Conservation (phyloP, 2,888 invertebrate species). For the Zaprionus lineosus region DNA sequence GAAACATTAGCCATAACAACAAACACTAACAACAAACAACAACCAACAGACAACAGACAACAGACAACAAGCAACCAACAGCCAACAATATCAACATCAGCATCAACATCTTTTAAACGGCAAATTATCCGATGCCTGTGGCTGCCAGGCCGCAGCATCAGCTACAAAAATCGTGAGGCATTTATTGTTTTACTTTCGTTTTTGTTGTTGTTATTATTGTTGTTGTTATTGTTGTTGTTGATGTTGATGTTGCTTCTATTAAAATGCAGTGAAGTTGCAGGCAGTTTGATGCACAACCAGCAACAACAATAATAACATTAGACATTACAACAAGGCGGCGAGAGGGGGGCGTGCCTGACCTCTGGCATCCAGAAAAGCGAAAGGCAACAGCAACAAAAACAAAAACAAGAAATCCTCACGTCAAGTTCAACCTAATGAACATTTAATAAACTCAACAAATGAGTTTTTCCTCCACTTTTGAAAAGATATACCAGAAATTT, state of each 20-base stretch:
- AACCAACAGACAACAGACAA: too few species aligned
- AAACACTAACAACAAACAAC: conserved; percentile 12
- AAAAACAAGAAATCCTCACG: too few species aligned
- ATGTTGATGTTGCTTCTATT: conserved; percentile 29
- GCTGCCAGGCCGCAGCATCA: conserved; percentile 17
- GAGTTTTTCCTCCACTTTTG: too few species aligned
- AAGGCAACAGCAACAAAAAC: conserved; percentile 47
- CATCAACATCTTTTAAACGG: conserved; percentile 41
- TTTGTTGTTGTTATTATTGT: conserved; percentile 19
- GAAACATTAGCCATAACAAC: conserved; percentile 67
- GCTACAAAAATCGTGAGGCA: conserved; percentile 51
- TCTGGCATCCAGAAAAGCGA: conserved; percentile 62
- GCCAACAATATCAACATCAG: conserved; percentile 26
- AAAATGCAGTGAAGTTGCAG: conserved; percentile 43
- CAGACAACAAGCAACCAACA: too few species aligned
- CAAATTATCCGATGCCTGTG: conserved; percentile 51
- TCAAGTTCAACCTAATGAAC: conserved; percentile 49
- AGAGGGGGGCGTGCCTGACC: conserved; percentile 51
- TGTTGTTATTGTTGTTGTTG: conserved; percentile 27
- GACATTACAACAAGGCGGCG: conserved; percentile 6
- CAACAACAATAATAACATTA: too few species aligned
- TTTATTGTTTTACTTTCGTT: conserved; percentile 42
- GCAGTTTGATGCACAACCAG: conserved; percentile 58
- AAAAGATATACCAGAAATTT: too few species aligned
- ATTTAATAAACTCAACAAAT: conserved; percentile 19